A percentile compares a stretch with the other conserved stretches of the same genome.
Conservation (phyloP, 2,797 vertebrate species). For the Furcifer pardalis region DNA sequence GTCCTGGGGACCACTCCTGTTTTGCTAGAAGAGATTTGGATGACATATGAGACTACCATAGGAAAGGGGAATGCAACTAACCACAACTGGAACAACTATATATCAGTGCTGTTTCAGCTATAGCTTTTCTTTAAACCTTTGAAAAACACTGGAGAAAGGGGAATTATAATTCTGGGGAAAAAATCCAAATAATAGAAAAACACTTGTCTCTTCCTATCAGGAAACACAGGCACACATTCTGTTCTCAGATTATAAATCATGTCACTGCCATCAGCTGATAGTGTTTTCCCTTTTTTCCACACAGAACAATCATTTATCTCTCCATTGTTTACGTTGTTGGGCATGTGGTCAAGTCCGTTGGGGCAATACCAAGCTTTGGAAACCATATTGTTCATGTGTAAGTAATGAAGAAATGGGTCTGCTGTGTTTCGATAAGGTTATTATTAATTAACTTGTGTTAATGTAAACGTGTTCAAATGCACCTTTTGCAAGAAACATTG, state of each 20-base stretch:
- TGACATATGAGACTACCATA: background rate
- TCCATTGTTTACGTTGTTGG: conserved; percentile 93
- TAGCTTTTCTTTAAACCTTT: conserved; percentile 29
- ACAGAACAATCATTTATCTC: conserved; percentile 96
- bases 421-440: conserved; percentile 29
- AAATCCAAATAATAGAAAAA: background rate
- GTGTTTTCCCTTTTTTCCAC: conserved; percentile 61
- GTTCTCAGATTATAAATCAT: conserved; percentile 5
- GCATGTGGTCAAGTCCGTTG: conserved; percentile 92
- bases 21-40: background rate
- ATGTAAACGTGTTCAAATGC: background rate
- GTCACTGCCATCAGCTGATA: conserved; percentile 42
- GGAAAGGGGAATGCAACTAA: background rate
- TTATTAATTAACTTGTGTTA: conserved; percentile 31
- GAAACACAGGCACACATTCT: conserved; percentile 5
- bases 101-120: background rate
- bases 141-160: conserved; percentile 13
- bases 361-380: conserved; percentile 89
- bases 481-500: conserved; percentile 1
- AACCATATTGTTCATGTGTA: conserved; percentile 85
- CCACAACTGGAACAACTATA: background rate
- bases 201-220: background rate
- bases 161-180: conserved; percentile 12
- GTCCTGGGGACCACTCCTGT: too few species aligned
- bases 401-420: conserved; percentile 70